These are phyloP conservation scores for Proterorhinus semilunaris DNA, from an alignment of 2,113 vertebrate species.

Conservation along the genomic window DNA sequence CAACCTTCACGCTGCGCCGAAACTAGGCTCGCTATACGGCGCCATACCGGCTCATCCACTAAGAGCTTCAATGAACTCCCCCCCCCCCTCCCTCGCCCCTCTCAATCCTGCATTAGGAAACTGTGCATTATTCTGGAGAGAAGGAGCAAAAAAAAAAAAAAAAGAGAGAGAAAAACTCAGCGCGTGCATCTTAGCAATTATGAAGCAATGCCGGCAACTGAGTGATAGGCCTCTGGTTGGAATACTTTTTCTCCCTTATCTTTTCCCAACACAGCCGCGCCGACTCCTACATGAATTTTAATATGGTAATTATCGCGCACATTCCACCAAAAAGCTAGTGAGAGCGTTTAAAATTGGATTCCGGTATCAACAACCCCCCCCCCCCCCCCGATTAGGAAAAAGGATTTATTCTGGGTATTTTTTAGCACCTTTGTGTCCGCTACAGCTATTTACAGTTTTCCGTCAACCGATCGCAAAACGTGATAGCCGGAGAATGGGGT, in stretches of 20 bases:
- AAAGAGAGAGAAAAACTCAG: slow-evolving; percentile 58
- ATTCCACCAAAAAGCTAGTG: slow-evolving; percentile 58
- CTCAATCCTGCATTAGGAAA: slow-evolving; percentile 38
- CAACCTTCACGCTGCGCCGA: slow-evolving; percentile 57
- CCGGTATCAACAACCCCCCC: slow-evolving; percentile 36
- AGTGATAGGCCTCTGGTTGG: slow-evolving; percentile 68
- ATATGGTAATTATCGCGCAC: slow-evolving; percentile 66
- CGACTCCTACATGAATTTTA: slow-evolving; percentile 68
- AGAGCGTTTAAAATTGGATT: slow-evolving; percentile 63
- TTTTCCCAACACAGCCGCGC: slow-evolving; percentile 60
- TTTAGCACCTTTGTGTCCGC: slow-evolving; percentile 55
- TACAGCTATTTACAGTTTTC: slow-evolving; percentile 54
- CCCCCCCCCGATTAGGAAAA: slow-evolving; percentile 44
- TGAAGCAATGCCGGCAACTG: slow-evolving; percentile 61
- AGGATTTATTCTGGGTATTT: slow-evolving; percentile 67
- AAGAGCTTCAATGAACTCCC: slow-evolving; percentile 42
- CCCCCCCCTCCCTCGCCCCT: neutral
- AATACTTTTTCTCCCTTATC: slow-evolving; percentile 59
- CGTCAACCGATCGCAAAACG: slow-evolving; percentile 40
- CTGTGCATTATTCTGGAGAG: slow-evolving; percentile 68
- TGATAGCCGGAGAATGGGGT: slow-evolving; percentile 43
- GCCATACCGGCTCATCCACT: slow-evolving; percentile 45
- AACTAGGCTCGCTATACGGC: slow-evolving; percentile 57
- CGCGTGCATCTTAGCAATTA: slow-evolving; percentile 71
- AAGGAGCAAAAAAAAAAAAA: neutral